phyloP scores from a whole-genome alignment of 2,113 vertebrate species.

The Collichthys lucidus region DNA sequence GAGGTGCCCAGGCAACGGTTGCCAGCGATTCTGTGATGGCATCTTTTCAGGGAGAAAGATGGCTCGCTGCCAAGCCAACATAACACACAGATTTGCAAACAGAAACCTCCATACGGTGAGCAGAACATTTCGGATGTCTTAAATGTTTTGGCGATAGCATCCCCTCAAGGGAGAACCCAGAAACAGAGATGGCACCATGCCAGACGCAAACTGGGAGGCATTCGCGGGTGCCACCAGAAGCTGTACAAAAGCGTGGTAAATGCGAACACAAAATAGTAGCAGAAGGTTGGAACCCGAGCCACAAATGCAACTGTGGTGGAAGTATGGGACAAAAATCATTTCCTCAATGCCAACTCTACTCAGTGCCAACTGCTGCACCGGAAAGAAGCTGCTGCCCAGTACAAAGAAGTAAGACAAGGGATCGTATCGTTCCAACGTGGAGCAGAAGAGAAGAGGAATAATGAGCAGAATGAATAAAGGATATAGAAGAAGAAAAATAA shows the following conservation, averaged over 20 bases:
- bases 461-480: constrained; percentile 61
- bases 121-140: constrained; percentile 63
- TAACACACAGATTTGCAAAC: constrained; percentile 65
- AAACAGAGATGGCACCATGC: constrained; percentile 76
- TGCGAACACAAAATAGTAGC: constrained; percentile 35
- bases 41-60: constrained; percentile 71
- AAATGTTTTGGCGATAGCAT: constrained; percentile 62
- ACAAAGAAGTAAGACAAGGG: constrained; percentile 22
- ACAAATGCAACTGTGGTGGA: constrained; percentile 28
- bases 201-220: constrained; percentile 63
- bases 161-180: constrained; percentile 69
- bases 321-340: constrained; percentile 35
- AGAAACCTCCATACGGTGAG: constrained; percentile 65
- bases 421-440: constrained; percentile 40
- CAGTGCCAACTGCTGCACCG: constrained; percentile 57
- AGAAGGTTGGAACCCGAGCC: constrained; percentile 42
- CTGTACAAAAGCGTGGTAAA: constrained; percentile 39
- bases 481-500: constrained; percentile 43
- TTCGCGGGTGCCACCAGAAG: constrained; percentile 40
- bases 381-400: constrained; percentile 44
- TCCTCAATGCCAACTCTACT: constrained; percentile 64
- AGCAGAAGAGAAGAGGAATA: constrained; percentile 54
- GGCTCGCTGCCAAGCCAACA: constrained; percentile 75
- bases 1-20: constrained; percentile 69
- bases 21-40: constrained; percentile 73